Base-by-base conservation (phyloP, 2,113 vertebrate genomes). In the Megaceryle torquata region DNA sequence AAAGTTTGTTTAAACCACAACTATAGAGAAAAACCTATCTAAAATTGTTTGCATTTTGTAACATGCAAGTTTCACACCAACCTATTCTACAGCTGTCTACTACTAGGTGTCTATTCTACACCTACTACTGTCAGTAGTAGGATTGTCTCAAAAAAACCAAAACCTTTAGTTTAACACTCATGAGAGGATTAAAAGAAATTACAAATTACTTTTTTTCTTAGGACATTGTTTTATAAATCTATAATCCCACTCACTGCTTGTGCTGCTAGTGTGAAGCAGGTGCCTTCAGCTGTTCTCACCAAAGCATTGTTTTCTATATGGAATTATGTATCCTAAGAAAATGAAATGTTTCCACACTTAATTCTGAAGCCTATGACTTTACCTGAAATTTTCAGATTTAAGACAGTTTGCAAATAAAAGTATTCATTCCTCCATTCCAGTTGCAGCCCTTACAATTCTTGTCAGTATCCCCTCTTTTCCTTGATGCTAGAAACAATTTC, bases 151-250 rank as follows among this genome's bases (percentile, higher is more conserved):
- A 84, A n/a, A 37, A 77, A 89, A 90, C 81, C 50, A 89, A 82
- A 87, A 68, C 44, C 54, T 92, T 90, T 93, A 95, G 89, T 68
- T 84, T 88, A 88, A 86, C 54, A 18, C 41, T 72, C 86, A 53
- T 4, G 59, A 86, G n/a, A 88, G 28, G 51, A 93, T 88, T 83
- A 86, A 79, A 93, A 86, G 6, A 83, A 90, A 91, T 83, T 61
- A 93, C 35, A 86, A 63, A 59, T 92, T 56, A 67, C 41, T 59
- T 75, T 86, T 74, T 82, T 33, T 93, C 65, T 83, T 26, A 71
- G 54, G 61, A 39, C 72, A 68, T 6, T 68, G 50, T 12, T 37
- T 82, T 70, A 4, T 29, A 84, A 82, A 6, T 28, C 26, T 33
- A 13, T 87, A 90, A 95, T 88, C 64, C 72, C 33, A 59, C 31